These are phyloP conservation scores for Rhingia rostrata DNA, from an alignment of 2,888 invertebrate genomes.

Conservation along the genomic window DNA sequence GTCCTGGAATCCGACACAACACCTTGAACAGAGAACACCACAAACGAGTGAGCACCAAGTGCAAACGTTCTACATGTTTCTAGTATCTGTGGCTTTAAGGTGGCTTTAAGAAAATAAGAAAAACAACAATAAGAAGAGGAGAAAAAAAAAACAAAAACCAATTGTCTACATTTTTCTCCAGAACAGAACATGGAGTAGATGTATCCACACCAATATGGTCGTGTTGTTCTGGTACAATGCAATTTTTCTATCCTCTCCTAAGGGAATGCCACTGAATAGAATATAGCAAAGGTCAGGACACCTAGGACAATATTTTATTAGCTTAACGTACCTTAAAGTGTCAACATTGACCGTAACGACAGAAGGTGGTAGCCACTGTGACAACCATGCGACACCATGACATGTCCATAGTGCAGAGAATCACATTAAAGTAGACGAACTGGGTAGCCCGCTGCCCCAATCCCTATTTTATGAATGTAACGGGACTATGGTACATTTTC, in stretches of 20 bases:
- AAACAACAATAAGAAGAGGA: neutral
- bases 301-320: slow-evolving; percentile 45
- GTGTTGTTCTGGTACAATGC: slow-evolving; percentile 30
- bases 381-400: neutral
- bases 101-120: slow-evolving; percentile 28
- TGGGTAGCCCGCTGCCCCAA: neutral
- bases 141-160: neutral
- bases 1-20: neutral
- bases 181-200: neutral
- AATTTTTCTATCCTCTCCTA: slow-evolving; percentile 23
- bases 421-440: neutral
- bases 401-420: neutral
- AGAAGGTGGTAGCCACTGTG: slow-evolving; percentile 4
- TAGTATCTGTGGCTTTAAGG: slow-evolving; percentile 35
- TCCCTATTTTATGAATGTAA: neutral
- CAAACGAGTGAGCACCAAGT: neutral
- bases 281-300: slow-evolving; percentile 57
- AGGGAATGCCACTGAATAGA: slow-evolving; percentile 34
- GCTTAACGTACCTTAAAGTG: slow-evolving; percentile 51
- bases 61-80: slow-evolving; percentile 1
- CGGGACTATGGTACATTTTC: slow-evolving; percentile 13
- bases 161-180: slow-evolving; percentile 3
- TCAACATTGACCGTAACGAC: slow-evolving; percentile 31
- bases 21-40: neutral
- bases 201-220: neutral